Percentiles rank a stretch among this genome's conserved stretches.
These are phyloP conservation scores for Zoroaster sp. DNA, from an alignment of 53 echinoderm and acorn worm genomes.

Conservation along the genomic window DNA sequence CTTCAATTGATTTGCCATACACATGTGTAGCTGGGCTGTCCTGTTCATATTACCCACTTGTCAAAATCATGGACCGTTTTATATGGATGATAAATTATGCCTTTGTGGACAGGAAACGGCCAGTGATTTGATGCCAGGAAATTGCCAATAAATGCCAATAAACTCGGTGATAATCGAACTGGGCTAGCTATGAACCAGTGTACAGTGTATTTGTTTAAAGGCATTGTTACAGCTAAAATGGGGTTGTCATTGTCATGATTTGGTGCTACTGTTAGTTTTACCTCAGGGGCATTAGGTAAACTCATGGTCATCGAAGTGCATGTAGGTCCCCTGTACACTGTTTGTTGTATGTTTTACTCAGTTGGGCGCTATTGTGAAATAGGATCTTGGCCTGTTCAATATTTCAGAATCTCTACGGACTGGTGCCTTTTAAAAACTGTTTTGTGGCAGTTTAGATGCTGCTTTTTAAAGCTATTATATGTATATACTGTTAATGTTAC, in stretches of 20 bases:
- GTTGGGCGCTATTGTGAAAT: background rate
- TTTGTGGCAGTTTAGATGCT: background rate
- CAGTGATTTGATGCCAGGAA: background rate
- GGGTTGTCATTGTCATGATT: constrained; percentile 12
- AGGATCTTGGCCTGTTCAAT: background rate
- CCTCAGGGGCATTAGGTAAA: background rate
- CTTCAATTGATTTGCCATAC: background rate
- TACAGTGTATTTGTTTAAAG: constrained; percentile 44
- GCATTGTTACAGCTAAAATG: constrained; percentile 38
- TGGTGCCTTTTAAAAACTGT: background rate
- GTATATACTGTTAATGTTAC: too few relatives aligned
- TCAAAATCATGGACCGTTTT: background rate
- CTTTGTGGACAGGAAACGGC: constrained; percentile 7
- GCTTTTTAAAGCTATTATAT: too few relatives aligned
- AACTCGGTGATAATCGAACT: background rate
- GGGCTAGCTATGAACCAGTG: background rate
- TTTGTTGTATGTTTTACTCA: background rate
- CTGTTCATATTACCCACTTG: background rate
- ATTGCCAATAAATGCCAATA: constrained; percentile 5
- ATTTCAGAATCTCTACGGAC: background rate
- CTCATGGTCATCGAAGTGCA: background rate
- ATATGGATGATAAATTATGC: constrained; percentile 12
- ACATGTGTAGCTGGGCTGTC: background rate
- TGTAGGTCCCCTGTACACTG: background rate
- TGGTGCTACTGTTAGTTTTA: constrained; percentile 15